Percentiles rank a stretch among this genome's conserved stretches.
phyloP scores from a whole-genome alignment of 1,140 invertebrate species.

The Penaeus indicus region DNA sequence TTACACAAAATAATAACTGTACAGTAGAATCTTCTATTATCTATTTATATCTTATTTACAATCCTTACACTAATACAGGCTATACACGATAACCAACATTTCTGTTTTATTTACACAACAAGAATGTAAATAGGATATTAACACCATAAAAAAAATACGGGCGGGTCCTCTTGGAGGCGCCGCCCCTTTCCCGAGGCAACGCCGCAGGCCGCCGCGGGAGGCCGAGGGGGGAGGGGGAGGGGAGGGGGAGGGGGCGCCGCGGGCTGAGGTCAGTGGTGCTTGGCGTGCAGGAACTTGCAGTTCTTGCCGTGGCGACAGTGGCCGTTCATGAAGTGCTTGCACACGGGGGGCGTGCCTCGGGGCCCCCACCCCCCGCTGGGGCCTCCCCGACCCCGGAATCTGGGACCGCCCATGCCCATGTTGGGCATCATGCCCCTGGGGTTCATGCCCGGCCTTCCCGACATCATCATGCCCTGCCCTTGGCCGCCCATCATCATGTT shows the following conservation, averaged over 20 bases:
- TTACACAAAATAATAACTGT: slow-evolving; percentile 60
- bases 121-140: no score
- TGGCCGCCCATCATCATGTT: slow-evolving; percentile 55
- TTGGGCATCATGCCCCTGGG: slow-evolving; percentile 56
- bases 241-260: neutral
- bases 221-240: no score
- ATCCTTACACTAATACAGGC: no score
- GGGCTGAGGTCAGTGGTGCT: slow-evolving; percentile 18
- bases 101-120: no score
- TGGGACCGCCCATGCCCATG: slow-evolving; percentile 42
- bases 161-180: no score
- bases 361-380: slow-evolving; percentile 23
- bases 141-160: no score
- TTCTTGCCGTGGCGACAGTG: slow-evolving; percentile 50
- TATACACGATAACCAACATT: no score
- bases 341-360: slow-evolving; percentile 2
- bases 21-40: slow-evolving; percentile 31
- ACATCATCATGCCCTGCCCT: slow-evolving; percentile 50
- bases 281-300: slow-evolving; percentile 51
- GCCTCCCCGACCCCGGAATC: slow-evolving; percentile 34
- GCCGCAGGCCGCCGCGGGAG: no score
- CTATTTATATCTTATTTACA: slow-evolving; percentile 7
- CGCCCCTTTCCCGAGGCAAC: no score
- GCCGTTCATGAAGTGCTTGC: slow-evolving; percentile 56
- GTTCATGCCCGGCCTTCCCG: slow-evolving; percentile 36